Base-by-base conservation (phyloP, 2,113 vertebrate species). In the Rhea pennata region DNA sequence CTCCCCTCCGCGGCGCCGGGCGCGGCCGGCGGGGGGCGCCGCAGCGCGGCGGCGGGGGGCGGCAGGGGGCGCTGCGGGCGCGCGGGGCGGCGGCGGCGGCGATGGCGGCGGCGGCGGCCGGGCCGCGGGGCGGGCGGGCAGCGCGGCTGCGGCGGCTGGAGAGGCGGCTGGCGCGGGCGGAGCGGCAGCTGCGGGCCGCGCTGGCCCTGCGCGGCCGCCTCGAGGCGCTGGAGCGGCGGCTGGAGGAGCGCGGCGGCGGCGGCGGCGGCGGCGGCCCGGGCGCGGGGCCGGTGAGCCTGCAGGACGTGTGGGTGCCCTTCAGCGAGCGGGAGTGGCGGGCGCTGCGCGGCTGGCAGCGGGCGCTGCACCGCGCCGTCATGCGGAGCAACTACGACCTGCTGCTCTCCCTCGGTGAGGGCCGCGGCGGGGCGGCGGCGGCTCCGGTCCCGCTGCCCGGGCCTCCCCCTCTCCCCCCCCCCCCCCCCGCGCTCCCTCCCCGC, bases 271-370 rank as follows among this genome's bases (percentile, higher is more conserved):
- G 16, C 46, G 46, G 46, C 16, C 46, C 46, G 16, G 46, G 46
- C 5, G 69, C 23, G 29, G 56, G 36, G 12, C 59, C 84, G 36
- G 65, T 36, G 36, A 46, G 27, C 15, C 33, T 39, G 86, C 67
- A 80, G 76, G 76, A 66, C 27, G 67, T 73, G 50, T 73, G 86
- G 86, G 27, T 50, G 67, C 86, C 65, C 16, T 66, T 81, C 86
- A 31, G 76, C n/a, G 40, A 81, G 69, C 76, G n/a, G 26, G 76
- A 88, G 86, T 56, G 76, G 76, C 86, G 59, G 76, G 86, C 75
- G 58, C 85, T 88, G 85, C 75, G 86, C 27, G 76, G 77, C 22
- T 88, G 87, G 87, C 87, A 81, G 69, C 87, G 69, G 69, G 87
- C 87, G 61, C 78, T 75, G 61, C 78, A 59, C 70, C 70, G 53